Base-by-base conservation (phyloP, 2,888 invertebrate species). In the Cyrtodaria siliqua region DNA sequence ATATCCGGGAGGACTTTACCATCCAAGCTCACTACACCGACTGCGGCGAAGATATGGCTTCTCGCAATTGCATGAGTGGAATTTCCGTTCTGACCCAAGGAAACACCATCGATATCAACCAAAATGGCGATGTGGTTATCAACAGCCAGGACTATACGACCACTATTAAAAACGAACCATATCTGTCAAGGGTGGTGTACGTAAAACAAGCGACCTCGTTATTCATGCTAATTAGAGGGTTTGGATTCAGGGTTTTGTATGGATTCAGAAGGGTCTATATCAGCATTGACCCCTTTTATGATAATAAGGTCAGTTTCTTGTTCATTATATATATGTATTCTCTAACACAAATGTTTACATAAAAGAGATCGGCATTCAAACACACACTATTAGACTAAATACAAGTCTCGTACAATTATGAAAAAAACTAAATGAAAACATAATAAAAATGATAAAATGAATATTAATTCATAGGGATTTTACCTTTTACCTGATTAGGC, bases 201-300 rank as follows among this genome's bases (percentile, higher is more conserved):
- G 79, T 87, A 8, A 87, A 85, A 66, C 63, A 67, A 47, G 82
- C 74, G 0, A 87, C 86, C 0, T 81, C 84, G 4, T 60, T 83
- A 18, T 84, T 85, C 52, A 67, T 68, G 52, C 59, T 79, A 70
- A 62, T 85, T 14, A 64, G 67, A 47, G 89, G 85, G 0, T 86
- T 85, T 50, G 90, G 90, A 4, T 87, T 86, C 78, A 40, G 68
- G 27, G 79, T 89, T 20, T 26, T 76, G n/a, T 76, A 38, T 29
- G 77, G 71, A 4, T 53, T 52, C 40, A 59, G 70, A 44, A 55
- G 74, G 6, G 29, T 84, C 1, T 84, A 70, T 27, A 44, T 84
- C 47, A 75, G 71, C 24, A 55, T 84, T 8, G 68, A 77, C 33
- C 75, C 82, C 2, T 84, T 75, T 42, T 84, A 75, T 53, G 73